Base-by-base conservation (phyloP, 2,113 vertebrate genomes). In the Ivindomyrus marchei region DNA sequence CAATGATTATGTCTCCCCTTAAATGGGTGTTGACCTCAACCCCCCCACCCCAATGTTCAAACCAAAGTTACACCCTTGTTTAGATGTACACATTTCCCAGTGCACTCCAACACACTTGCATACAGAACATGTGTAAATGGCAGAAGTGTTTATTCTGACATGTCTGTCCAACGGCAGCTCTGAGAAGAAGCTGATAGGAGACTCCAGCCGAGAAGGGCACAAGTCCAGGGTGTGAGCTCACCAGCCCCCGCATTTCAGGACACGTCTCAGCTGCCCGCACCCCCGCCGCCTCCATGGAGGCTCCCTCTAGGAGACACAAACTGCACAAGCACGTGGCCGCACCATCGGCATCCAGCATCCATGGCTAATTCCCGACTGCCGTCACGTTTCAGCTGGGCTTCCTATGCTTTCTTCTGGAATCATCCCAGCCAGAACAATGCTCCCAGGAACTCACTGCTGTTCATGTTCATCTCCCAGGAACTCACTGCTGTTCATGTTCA, bases 201-300 rank as follows among this genome's bases (percentile, higher is more conserved):
- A 21, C 83, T 42, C 83, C 83, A 47, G 45, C 45, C 10, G 21
- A 24, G 21, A 85, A 47, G 45, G 83, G 83, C 83, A 85, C 83
- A 85, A 47, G 83, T 85, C 83, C 83, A 85, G 24, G 83, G 42
- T 47, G 24, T 85, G 83, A 85, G 83, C 83, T 85, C 83, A 85
- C 45, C 83, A 85, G 83, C 83, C 83, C 83, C 83, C 83, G 83
- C 83, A 45, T 85, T 11, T 46, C 83, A n/a, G 42, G 83, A 45
- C 74, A 80, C 39, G 19, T 85, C 19, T n/a, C 45, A 47, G 83
- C 83, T 85, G 83, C 42, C 83, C 39, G 11, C 83, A 4, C 83
- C 45, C 83, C 83, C 83, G 19, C 83, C 39, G 42, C 83, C 42
- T 85, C 19, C 36, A 42, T 1, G 45, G 83, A 47, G 24, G 2